A percentile compares a stretch with the other conserved stretches of the same genome.
phyloP scores from a whole-genome alignment of 1,140 invertebrate species.

The Caerostris darwini region DNA sequence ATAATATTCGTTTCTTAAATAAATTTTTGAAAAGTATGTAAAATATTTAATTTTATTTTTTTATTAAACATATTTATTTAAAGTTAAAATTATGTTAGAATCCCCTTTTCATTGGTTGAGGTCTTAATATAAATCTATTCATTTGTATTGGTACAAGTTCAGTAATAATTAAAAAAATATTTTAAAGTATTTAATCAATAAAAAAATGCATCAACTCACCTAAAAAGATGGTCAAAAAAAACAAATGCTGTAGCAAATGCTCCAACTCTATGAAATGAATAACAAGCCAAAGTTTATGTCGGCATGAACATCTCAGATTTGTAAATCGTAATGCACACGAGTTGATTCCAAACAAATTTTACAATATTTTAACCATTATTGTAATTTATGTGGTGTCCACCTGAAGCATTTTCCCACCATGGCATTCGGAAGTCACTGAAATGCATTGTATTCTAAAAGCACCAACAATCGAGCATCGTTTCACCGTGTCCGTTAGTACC shows the following conservation, averaged over 20 bases:
- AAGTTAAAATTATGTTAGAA: no score
- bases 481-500: neutral
- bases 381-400: conserved; percentile 21
- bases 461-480: neutral
- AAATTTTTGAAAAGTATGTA: no score
- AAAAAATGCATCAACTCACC: neutral
- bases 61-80: no score
- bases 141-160: no score
- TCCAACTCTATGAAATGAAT: neutral
- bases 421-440: neutral
- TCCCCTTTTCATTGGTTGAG: no score
- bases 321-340: neutral
- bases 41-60: no score
- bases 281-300: neutral
- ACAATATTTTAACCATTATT: neutral
- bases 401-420: conserved; percentile 12
- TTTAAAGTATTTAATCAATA: neutral
- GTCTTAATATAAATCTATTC: no score
- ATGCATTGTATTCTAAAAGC: neutral
- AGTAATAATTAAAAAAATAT: no score
- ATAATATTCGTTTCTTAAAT: no score
- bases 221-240: neutral
- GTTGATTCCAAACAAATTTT: neutral
- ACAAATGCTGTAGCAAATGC: neutral
- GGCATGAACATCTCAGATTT: neutral